Base-by-base conservation (phyloP, 2,888 invertebrate genomes). In the Pegoplata infirma region DNA sequence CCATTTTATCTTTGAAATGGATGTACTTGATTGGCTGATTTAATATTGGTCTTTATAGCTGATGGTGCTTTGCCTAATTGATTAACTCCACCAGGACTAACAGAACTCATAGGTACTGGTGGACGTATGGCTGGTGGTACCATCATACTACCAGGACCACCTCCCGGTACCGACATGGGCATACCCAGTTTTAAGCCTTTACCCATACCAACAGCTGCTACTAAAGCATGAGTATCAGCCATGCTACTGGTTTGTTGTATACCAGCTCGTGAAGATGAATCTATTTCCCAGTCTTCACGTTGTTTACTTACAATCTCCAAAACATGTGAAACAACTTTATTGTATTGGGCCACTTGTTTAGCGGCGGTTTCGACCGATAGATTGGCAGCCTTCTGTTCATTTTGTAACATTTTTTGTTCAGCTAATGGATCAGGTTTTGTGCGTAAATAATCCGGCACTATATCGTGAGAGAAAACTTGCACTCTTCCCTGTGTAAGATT, bases 361-460 rank as follows among this genome's bases (percentile, higher is more conserved):
- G 89, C 87, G 10, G 90, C 89, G 2, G 88, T 86, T 72, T 90
- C 90, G 12, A 85, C 82, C 1, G 88, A 85, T 94, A 92, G 85
- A 90, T 91, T 87, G 10, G 86, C 86, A 2, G 89, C 88, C 90
- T 96, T 96, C 80, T 94, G 93, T 85, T 96, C 96, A 81, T 96
- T 92, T 84, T 95, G 94, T 82, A 95, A 91, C 90, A 97, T 94
- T 86, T 96, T 94, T 83, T 94, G 94, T 89, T 98, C 98, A 0
- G 97, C 97, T 84, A 96, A 94, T 0, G 98, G 98, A 87, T 98
- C 98, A 8, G 97, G 95, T 86, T 98, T 98, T 0, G 98, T 98
- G 79, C 98, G 91, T 47, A 98, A 90, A 88, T 98, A 95, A 90
- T 98, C 97, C 0, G 98, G 98, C 0, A 98, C 98, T 76, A 98